Percentiles rank a stretch among this genome's conserved stretches.
phyloP scores from a whole-genome alignment of 2,797 vertebrate genomes.

The Vespertilio murinus region DNA sequence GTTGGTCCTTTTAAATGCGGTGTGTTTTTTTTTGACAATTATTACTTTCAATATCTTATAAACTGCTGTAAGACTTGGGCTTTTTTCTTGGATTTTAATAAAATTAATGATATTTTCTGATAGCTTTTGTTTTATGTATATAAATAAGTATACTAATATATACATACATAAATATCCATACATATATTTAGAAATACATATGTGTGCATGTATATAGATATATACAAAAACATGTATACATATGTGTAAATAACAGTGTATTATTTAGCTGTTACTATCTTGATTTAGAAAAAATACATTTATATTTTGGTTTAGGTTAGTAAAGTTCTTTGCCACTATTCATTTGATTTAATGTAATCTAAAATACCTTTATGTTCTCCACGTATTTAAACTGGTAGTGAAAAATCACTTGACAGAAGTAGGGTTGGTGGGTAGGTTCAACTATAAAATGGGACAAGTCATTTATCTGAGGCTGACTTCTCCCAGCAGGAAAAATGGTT shows the following conservation, averaged over 20 bases:
- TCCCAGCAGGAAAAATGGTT: not conserved
- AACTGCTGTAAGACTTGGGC: not conserved
- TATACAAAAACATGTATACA: not conserved
- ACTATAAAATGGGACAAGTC: not conserved
- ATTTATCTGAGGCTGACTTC: not conserved
- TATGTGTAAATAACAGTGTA: not conserved
- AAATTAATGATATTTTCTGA: constrained; percentile 30
- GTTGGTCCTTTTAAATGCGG: constrained; percentile 40
- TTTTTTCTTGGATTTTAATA: constrained; percentile 38
- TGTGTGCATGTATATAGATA: not conserved
- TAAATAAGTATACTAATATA: not conserved
- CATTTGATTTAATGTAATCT: constrained; percentile 39
- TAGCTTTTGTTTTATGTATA: not conserved
- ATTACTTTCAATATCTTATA: constrained; percentile 50
- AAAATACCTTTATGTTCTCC: constrained; percentile 13
- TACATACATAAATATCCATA: not conserved
- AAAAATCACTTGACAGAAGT: not conserved
- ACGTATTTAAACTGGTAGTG: not conserved
- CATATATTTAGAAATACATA: not conserved
- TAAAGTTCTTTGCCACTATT: not conserved
- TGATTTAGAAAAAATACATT: constrained; percentile 38
- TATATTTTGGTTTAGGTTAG: constrained; percentile 20
- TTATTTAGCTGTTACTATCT: not conserved
- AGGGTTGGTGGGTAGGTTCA: not conserved
- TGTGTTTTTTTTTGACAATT: constrained; percentile 47